Base-by-base conservation (phyloP, 2,797 vertebrate genomes). In the Poecilia picta region DNA sequence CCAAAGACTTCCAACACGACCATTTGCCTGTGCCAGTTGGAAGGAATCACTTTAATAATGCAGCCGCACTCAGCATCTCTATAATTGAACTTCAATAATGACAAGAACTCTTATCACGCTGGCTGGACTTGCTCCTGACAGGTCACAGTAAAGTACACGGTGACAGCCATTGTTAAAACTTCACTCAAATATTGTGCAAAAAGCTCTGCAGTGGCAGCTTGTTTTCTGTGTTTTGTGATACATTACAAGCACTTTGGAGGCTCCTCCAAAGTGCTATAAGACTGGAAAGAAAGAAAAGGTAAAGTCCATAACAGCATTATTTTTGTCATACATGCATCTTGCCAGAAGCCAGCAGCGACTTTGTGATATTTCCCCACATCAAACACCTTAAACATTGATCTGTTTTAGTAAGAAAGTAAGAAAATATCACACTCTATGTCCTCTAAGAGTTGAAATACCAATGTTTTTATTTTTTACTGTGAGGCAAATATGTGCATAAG, bases 1-100 rank as follows among this genome's bases (percentile, higher is more conserved):
- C 89, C 89, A 10, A 13, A 47, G 81, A 77, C 82, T 91, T 89
- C 89, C 91, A 89, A 78, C 77, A 5, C 70, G 64, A 72, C 76
- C 86, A 78, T 88, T 87, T 75, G 82, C 64, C 66, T 71, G 77
- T 28, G 85, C 81, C 79, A 79, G 81, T 81, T 82, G 84, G 79
- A 92, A 64, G 77, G 77, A 79, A 84, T 73, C 78, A 82, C 87
- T 90, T 73, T 85, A 87, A 92, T 92, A 89, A 89, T 83, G 86
- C 88, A 77, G 74, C 83, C 6, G 10, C 74, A 46, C 68, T 87
- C 84, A 71, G 62, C 70, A 75, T 80, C 80, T 73, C 85, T 74
- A 66, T 72, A 72, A 74, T 73, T 83, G 20, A 39, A 76, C 79
- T 76, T 77, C 72, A 81, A 72, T 90, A 88, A 91, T 83, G 82